A percentile compares a stretch with the other conserved stretches of the same genome.
Evolutionary conservation across 2,113 vertebrate genomes (phyloP).

Genomic region (Elaphurus davidianus): DNA sequence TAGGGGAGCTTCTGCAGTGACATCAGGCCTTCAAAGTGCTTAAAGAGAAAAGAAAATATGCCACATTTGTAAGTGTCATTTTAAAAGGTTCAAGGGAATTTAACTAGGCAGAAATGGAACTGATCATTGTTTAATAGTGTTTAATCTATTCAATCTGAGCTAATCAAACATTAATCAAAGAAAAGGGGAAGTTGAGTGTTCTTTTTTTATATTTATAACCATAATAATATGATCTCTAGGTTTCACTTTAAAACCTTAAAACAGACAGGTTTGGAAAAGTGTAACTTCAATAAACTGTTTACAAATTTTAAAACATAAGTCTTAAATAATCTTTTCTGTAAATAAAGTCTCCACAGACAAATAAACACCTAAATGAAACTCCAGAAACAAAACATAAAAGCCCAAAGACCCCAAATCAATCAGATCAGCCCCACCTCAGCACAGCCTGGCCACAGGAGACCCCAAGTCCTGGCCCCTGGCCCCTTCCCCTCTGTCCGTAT

Average conservation of each 20-base stretch:
- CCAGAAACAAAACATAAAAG: background rate
- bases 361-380: background rate
- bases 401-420: background rate
- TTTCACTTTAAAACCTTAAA: background rate
- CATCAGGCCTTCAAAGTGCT: background rate
- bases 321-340: background rate
- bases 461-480: background rate
- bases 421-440: background rate
- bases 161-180: background rate
- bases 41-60: background rate
- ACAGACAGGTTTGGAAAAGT: background rate
- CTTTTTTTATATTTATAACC: background rate
- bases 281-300: background rate
- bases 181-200: no score
- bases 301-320: background rate
- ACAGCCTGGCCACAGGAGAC: background rate
- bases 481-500: no score
- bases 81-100: background rate
- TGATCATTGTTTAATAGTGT: background rate
- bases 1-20: background rate
- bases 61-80: background rate
- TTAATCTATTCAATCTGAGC: background rate
- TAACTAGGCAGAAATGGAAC: background rate
- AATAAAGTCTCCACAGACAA: background rate
- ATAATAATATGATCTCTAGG: background rate